Conservation (phyloP, 2,888 invertebrate species). For the Baronia brevicornis region DNA sequence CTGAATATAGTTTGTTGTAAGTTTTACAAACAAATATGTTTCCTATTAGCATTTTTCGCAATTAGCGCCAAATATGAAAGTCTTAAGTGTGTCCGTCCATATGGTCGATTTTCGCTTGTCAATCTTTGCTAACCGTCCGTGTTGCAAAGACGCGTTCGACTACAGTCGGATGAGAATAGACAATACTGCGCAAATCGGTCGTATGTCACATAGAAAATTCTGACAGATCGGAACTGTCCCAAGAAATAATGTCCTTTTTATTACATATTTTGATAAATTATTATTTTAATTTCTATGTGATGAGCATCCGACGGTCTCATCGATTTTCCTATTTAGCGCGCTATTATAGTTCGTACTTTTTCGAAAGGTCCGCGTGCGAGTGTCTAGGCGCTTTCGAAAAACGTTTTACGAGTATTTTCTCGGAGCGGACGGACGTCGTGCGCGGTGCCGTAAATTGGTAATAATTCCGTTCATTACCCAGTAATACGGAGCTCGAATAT, state of each 20-base stretch:
- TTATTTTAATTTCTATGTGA: conserved; percentile 67
- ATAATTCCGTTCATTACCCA: conserved; percentile 71
- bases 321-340: conserved; percentile 72
- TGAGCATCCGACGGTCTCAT: conserved; percentile 60
- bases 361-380: conserved; percentile 62
- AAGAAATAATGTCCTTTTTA: conserved; percentile 74
- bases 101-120: conserved; percentile 46
- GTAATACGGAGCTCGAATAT: conserved; percentile 67
- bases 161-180: conserved; percentile 21
- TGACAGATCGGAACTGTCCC: conserved; percentile 68
- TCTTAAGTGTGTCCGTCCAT: conserved; percentile 48
- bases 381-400: conserved; percentile 72
- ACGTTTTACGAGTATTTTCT: conserved; percentile 66
- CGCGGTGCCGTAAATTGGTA: conserved; percentile 68
- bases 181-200: conserved; percentile 30
- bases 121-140: conserved; percentile 39
- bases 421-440: conserved; percentile 62
- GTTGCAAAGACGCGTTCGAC: conserved; percentile 30
- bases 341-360: conserved; percentile 67
- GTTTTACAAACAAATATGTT: conserved; percentile 70
- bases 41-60: conserved; percentile 69
- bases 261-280: conserved; percentile 75
- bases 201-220: conserved; percentile 62
- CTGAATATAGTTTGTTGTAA: conserved; percentile 62
- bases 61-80: conserved; percentile 68